phyloP scores from a whole-genome alignment of 2,113 vertebrate genomes.

The Ornithorhynchus anatinus region DNA sequence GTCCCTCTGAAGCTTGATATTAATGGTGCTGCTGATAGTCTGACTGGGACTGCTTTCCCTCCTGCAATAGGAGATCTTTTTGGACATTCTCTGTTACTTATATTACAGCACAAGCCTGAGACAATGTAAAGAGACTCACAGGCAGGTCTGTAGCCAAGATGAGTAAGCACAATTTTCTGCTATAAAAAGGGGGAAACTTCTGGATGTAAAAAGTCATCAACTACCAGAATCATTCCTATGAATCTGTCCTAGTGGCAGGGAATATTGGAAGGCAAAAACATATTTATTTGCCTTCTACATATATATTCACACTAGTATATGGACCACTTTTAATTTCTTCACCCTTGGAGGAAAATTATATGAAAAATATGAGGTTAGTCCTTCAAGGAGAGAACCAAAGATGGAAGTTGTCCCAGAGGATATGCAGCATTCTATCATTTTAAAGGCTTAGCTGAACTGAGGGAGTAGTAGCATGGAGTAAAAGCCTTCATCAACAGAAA shows the following conservation, averaged over 20 bases:
- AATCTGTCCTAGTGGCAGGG: neutral
- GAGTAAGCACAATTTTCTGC: neutral
- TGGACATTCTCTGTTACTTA: neutral
- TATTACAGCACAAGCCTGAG: neutral
- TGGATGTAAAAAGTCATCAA: conserved; percentile 5
- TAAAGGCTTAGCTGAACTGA: neutral
- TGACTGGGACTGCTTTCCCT: conserved; percentile 16
- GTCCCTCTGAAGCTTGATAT: neutral
- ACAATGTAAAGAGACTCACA: conserved; percentile 30
- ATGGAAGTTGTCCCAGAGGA: neutral
- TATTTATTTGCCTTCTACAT: no score
- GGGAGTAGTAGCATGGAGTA: neutral
- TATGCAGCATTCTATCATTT: neutral
- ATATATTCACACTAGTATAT: neutral
- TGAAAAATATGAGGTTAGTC: neutral
- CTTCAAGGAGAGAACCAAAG: neutral
- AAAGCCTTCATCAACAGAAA: neutral
- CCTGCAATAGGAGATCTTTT: conserved; percentile 5
- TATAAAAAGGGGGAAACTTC: neutral
- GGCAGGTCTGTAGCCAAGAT: neutral
- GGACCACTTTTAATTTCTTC: no score
- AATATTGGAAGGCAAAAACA: neutral
- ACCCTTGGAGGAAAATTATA: neutral
- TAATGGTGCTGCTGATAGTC: neutral
- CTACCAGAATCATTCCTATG: no score